Evolutionary conservation across 2,888 invertebrate genomes (phyloP), one percentile per base, ranked within the genome.

Genomic region (Macrosoma leucophasiata): DNA sequence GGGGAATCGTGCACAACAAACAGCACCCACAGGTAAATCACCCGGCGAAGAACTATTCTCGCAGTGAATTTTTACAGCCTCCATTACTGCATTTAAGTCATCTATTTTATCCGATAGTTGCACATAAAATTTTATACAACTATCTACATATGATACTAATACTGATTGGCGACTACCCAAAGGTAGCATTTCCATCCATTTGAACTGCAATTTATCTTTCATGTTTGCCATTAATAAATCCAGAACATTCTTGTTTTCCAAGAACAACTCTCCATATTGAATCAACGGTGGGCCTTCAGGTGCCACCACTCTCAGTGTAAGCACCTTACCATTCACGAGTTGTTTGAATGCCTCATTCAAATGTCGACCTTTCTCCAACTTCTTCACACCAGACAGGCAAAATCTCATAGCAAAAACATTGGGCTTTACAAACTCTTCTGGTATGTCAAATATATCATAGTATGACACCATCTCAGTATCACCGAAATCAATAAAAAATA

Each of bases 401-500:
- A 93, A 91, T 50, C 92, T 86, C 63, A 92, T 87, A 0, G 93
- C 92, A 82, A 92, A 90, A 3, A 91, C 90, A 76, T 89, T 89
- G 0, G 90, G 89, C 36, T 88, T 86, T 2, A 93, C 86, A 67
- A 88, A 90, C 54, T 90, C 88, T 37, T 89, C 86, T 0, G 94
- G 92, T 48, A 94, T 89, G 62, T 91, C 90, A 65, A 88, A 94
- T 28, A 94, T 87, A 48, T 91, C 88, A 46, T 88, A 87, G 42
- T 89, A 88, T 0, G 90, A 86, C 7, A 93, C 87, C 54, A 89
- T 76, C 71, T 92, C 93, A 4, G 90, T 90, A 57, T 92, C 91
- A 14, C 94, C 94, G 63, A 91, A 93, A 66, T 94, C 94, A 15
- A 93, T 91, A 64, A 92, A 94, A 56, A 90, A 91, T 3, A 94